A percentile compares a stretch with the other conserved stretches of the same genome.
Conservation (phyloP, 2,888 invertebrate species). For the Xestoiulus laeticollis region DNA sequence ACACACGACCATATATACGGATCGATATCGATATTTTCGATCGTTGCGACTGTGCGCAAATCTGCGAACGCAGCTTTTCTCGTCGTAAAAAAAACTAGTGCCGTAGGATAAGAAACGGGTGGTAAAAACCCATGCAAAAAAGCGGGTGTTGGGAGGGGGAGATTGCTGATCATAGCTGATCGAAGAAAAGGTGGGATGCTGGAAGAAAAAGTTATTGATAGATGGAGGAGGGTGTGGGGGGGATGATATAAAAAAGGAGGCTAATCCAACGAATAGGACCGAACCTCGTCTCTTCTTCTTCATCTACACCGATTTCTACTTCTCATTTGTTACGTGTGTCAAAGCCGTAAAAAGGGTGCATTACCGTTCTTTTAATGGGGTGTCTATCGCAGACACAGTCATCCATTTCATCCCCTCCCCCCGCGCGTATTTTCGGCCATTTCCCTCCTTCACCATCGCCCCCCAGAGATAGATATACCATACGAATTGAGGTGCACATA, state of each 20-base stretch:
- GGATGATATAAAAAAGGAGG: background rate
- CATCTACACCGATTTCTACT: background rate
- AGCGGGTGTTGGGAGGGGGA: background rate
- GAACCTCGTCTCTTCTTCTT: background rate
- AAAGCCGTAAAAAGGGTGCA: conserved; percentile 20
- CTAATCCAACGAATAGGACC: background rate
- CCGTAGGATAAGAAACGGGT: background rate
- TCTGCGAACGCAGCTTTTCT: conserved; percentile 9
- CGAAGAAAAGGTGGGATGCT: background rate
- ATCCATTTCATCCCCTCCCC: background rate
- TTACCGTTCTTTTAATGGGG: conserved; percentile 40
- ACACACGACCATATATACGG: background rate
- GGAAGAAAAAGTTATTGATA: background rate
- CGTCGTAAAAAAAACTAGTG: background rate
- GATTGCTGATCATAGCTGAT: background rate
- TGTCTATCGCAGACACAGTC: background rate
- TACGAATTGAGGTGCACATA: no score
- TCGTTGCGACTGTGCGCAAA: background rate
- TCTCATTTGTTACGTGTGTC: conserved; percentile 46
- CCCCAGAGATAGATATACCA: no score
- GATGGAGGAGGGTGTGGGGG: background rate
- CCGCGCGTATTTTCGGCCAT: background rate
- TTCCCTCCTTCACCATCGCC: background rate
- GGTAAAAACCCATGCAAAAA: background rate
- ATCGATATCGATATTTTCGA: conserved; percentile 9